phyloP scores from a whole-genome alignment of 1,140 invertebrate genomes.

The Achroia grisella region DNA sequence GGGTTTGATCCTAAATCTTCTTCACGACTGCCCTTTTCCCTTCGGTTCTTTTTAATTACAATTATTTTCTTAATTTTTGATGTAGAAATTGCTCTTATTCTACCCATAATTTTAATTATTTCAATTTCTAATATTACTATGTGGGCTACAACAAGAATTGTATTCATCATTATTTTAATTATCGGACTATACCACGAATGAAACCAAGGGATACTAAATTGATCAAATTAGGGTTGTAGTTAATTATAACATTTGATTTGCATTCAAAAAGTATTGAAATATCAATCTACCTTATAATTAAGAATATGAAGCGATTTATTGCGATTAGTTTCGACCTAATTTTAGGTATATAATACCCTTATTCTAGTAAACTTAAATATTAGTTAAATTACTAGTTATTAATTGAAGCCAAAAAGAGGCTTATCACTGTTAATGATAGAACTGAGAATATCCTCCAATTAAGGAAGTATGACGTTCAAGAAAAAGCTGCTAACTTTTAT shows the following conservation, averaged over 20 bases:
- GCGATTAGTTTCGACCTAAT: conserved; percentile 77
- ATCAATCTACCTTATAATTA: conserved; percentile 68
- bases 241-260: conserved; percentile 78
- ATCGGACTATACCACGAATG: conserved; percentile 76
- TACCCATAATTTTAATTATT: conserved; percentile 68
- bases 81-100: conserved; percentile 76
- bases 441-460: conserved; percentile 52
- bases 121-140: conserved; percentile 47
- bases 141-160: conserved; percentile 54
- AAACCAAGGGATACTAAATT: conserved; percentile 76
- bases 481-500: conserved; percentile 72
- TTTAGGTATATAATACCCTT: conserved; percentile 66
- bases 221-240: conserved; percentile 75
- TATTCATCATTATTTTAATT: conserved; percentile 74
- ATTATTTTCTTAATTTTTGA: conserved; percentile 81
- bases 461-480: conserved; percentile 44
- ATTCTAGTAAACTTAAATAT: too few relatives aligned
- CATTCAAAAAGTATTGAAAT: conserved; percentile 75
- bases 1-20: conserved; percentile 76
- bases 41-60: conserved; percentile 77
- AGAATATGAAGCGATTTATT: conserved; percentile 75
- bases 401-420: conserved; percentile 76
- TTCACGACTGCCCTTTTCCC: conserved; percentile 73
- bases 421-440: conserved; percentile 74
- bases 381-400: too few relatives aligned